Base-by-base conservation (phyloP, 2,888 invertebrate species). In the Lasioglossum oenotherae region DNA sequence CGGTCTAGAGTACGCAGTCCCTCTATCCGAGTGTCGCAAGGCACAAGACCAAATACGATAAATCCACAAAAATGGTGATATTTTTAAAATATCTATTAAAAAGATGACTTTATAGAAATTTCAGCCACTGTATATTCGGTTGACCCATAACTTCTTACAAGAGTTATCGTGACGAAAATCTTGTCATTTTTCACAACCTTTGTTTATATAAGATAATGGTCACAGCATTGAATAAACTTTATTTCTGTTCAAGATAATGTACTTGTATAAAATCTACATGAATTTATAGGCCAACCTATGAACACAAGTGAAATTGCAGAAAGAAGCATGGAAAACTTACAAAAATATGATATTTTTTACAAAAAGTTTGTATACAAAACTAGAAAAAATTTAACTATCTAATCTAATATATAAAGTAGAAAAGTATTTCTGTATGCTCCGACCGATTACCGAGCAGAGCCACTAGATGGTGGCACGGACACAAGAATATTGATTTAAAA, bases 311-410 rank as follows among this genome's bases (percentile, higher is more conserved):
- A 80, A 41, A 38, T 38, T 23, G 41, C 31, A 23, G 14, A 71
- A 44, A 53, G 35, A n/a, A 14, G 23, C 71, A 31, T 73, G 35
- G 35, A 71, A 72, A 57, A 46, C 41, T 38, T 75, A 69, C 4
- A 5, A 27, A 31, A 71, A 53, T 16, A 35, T 35, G 8, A 19
- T 27, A 74, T 27, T 38, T 46, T 49, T 49, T 69, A 78, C 77
- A 72, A 69, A 38, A 82, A 38, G 16, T 46, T 27, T 38, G 31
- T 73, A n/a, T 57, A 74, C 10, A n/a, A 82, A 57, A 57, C 23
- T 23, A n/a, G 57, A 41, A 74, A 74, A 35, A 31, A 69, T 60
- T 60, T 74, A 38, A 67, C 44, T 81, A 31, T 31, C 0, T 31
- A 31, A 31, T 31, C 0, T 31, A 31, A 31, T 31, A 31, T 31